Percentiles rank a stretch among this genome's conserved stretches.
phyloP scores from a whole-genome alignment of 2,113 vertebrate genomes.

The Damaliscus lunatus region DNA sequence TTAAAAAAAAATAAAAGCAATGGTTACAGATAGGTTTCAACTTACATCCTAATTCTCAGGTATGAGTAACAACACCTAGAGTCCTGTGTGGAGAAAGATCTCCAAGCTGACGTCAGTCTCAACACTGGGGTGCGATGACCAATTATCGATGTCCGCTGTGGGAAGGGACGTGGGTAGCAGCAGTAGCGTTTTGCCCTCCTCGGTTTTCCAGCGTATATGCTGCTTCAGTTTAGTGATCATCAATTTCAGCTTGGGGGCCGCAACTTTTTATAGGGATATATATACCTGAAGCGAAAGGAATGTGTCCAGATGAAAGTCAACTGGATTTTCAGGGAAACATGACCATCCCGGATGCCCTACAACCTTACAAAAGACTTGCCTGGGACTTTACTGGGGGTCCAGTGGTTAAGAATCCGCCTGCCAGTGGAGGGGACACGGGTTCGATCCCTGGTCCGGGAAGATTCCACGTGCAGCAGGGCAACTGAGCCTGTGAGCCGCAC shows the following conservation, averaged over 20 bases:
- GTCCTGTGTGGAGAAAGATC: neutral
- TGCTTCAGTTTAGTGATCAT: neutral
- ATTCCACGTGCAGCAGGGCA: neutral
- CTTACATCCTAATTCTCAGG: neutral
- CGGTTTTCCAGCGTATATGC: neutral
- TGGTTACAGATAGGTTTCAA: neutral
- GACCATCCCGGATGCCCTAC: neutral
- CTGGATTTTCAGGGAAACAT: neutral
- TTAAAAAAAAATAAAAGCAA: neutral
- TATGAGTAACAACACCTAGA: neutral
- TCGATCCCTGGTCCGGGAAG: neutral
- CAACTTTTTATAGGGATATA: neutral
- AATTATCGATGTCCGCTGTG: neutral
- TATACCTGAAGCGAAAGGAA: neutral
- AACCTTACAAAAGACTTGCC: neutral
- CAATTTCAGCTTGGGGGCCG: neutral
- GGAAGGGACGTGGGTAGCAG: neutral
- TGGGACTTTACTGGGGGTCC: neutral
- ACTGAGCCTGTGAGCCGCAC: neutral
- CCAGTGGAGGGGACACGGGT: neutral
- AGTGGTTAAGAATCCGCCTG: neutral
- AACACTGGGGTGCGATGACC: neutral
- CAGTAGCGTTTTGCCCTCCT: neutral
- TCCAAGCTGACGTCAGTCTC: neutral
- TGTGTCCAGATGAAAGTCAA: neutral